Evolutionary conservation across 2,797 vertebrate species (phyloP).

Genomic region (Sciurus carolinensis): DNA sequence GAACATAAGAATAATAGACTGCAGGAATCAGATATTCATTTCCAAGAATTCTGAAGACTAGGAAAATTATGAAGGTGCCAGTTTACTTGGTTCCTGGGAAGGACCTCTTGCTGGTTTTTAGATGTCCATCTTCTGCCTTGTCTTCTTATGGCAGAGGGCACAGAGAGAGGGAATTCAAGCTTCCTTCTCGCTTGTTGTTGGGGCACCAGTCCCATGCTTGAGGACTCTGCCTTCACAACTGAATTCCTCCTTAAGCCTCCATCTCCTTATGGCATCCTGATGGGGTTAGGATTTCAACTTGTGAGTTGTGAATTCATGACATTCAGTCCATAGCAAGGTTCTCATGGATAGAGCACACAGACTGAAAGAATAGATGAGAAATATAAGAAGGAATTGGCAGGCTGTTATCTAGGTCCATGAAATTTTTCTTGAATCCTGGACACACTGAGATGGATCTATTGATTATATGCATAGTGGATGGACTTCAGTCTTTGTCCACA

Average conservation of each 20-base stretch:
- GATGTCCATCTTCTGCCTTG: no score
- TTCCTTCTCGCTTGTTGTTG: not conserved
- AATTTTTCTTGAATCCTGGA: not conserved
- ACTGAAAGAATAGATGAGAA: not conserved
- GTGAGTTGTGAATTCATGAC: not conserved
- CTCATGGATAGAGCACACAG: not conserved
- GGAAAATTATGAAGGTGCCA: no score
- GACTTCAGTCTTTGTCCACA: no score
- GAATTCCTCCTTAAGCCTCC: not conserved
- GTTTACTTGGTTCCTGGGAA: not conserved
- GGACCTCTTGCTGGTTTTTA: rapidly evolving
- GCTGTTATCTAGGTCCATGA: not conserved
- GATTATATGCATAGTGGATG: not conserved
- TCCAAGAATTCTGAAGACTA: not conserved
- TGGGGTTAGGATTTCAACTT: not conserved
- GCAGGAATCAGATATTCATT: not conserved
- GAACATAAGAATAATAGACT: not conserved
- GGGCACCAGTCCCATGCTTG: not conserved
- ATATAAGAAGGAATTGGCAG: no score
- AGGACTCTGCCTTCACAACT: not conserved
- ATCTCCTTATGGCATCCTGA: no score
- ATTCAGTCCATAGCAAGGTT: not conserved
- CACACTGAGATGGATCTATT: not conserved
- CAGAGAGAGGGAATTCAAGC: no score
- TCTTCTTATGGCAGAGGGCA: no score